Conservation (phyloP, 2,797 vertebrate species). For the Gambusia yucatana region DNA sequence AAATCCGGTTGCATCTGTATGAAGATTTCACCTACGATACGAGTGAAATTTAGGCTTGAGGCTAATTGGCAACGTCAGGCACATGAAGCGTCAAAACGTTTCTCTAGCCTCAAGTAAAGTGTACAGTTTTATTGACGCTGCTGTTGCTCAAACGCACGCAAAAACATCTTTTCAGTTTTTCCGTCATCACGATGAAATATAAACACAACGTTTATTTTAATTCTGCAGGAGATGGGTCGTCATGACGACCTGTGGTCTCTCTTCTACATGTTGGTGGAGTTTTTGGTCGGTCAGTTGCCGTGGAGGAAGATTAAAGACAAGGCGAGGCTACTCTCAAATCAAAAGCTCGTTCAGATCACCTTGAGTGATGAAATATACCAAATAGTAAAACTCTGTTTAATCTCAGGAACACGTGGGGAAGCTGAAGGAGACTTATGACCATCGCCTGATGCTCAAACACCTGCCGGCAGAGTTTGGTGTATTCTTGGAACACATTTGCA, state of each 20-base stretch:
- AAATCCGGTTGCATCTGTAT: not conserved
- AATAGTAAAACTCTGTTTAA: slow-evolving; percentile 10
- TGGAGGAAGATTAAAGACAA: slow-evolving; percentile 99
- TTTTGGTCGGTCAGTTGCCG: slow-evolving; percentile 94
- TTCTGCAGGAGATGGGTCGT: slow-evolving; percentile 94
- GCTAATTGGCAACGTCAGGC: no score
- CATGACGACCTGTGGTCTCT: slow-evolving; percentile 99
- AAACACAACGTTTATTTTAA: slow-evolving; percentile 14
- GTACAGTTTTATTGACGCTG: no score
- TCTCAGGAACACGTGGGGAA: slow-evolving; percentile 96
- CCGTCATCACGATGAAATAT: not conserved
- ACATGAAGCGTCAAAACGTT: no score
- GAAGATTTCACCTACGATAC: not conserved
- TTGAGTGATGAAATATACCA: not conserved
- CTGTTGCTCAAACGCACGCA: no score
- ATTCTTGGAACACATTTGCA: slow-evolving; percentile 95
- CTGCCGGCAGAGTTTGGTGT: slow-evolving; percentile 92
- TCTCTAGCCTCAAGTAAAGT: no score
- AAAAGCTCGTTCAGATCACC: not conserved
- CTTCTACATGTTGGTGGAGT: slow-evolving; percentile 99
- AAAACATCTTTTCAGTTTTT: not conserved
- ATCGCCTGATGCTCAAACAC: slow-evolving; percentile 96
- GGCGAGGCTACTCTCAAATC: slow-evolving; percentile 73
- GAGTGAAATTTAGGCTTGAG: not conserved
- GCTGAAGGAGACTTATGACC: slow-evolving; percentile 96